Conservation (phyloP, 2,888 invertebrate species). For the Synanthedon myopaeformis region DNA sequence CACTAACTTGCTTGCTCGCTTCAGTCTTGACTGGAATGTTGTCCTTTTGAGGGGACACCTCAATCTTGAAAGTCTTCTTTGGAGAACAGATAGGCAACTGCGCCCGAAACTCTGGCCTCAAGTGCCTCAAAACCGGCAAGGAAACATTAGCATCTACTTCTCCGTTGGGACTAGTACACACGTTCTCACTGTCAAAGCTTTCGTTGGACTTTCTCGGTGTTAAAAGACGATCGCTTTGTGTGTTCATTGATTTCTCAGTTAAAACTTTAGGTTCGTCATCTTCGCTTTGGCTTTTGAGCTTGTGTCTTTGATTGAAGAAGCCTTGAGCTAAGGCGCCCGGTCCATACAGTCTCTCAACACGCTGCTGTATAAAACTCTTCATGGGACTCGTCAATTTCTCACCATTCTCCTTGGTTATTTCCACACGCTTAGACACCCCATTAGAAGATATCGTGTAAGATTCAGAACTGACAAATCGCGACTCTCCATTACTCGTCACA, state of each 20-base stretch:
- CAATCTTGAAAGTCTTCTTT: constrained; percentile 55
- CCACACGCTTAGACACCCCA: constrained; percentile 53
- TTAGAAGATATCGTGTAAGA: constrained; percentile 63
- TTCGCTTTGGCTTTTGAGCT: constrained; percentile 48
- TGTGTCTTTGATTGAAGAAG: constrained; percentile 77
- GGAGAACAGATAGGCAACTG: constrained; percentile 80
- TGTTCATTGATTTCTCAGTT: constrained; percentile 52
- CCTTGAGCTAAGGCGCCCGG: constrained; percentile 88
- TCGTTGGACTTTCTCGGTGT: constrained; percentile 33
- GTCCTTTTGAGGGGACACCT: constrained; percentile 43
- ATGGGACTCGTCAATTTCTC: constrained; percentile 63
- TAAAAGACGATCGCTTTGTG: constrained; percentile 36
- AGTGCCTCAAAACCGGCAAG: constrained; percentile 84
- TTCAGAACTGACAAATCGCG: constrained; percentile 37
- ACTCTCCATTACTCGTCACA: constrained; percentile 44
- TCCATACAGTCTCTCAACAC: constrained; percentile 89
- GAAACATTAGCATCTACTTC: constrained; percentile 36
- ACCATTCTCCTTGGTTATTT: constrained; percentile 62
- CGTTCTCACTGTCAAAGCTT: constrained; percentile 28
- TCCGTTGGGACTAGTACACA: constrained; percentile 34
- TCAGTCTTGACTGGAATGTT: constrained; percentile 50
- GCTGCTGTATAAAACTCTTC: constrained; percentile 87
- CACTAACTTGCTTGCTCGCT: constrained; percentile 15
- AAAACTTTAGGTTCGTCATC: constrained; percentile 51
- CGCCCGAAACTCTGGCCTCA: constrained; percentile 87